These are phyloP conservation scores for Siniperca scherzeri DNA, from an alignment of 2,797 vertebrate species.

Conservation along the genomic window DNA sequence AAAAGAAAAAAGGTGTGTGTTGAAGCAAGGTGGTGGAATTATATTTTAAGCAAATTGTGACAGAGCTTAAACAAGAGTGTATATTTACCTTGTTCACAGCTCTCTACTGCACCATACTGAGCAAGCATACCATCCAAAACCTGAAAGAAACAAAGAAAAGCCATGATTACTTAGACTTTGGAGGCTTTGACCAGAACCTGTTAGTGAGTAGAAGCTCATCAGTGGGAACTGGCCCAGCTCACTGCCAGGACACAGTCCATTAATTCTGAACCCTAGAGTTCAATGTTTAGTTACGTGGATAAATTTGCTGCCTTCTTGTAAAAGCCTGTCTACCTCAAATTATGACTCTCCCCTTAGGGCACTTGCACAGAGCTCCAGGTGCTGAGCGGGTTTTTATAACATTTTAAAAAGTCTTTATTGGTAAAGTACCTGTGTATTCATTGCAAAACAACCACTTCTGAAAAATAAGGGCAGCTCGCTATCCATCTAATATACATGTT, in stretches of 20 bases:
- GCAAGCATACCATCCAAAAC: constrained; percentile 97
- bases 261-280: constrained; percentile 48
- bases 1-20: background rate
- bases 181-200: constrained; percentile 47
- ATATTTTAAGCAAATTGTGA: background rate
- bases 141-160: constrained; percentile 75
- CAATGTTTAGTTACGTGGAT: constrained; percentile 47
- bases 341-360: constrained; percentile 12
- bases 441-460: background rate
- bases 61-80: background rate
- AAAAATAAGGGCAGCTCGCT: background rate
- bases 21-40: background rate
- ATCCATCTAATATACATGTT: background rate
- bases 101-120: constrained; percentile 97
- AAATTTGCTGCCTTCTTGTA: constrained; percentile 46
- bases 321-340: constrained; percentile 46
- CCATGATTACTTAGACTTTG: constrained; percentile 33
- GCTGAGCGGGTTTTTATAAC: background rate
- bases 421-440: background rate
- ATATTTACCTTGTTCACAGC: constrained; percentile 97
- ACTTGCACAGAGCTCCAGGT: background rate
- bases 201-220: constrained; percentile 53
- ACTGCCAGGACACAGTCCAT: constrained; percentile 52
- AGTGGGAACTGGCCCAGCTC: constrained; percentile 45
- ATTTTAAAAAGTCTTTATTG: constrained; percentile 16